Evolutionary conservation across 2,888 invertebrate species (phyloP).

Genomic region (Lagria hirta): DNA sequence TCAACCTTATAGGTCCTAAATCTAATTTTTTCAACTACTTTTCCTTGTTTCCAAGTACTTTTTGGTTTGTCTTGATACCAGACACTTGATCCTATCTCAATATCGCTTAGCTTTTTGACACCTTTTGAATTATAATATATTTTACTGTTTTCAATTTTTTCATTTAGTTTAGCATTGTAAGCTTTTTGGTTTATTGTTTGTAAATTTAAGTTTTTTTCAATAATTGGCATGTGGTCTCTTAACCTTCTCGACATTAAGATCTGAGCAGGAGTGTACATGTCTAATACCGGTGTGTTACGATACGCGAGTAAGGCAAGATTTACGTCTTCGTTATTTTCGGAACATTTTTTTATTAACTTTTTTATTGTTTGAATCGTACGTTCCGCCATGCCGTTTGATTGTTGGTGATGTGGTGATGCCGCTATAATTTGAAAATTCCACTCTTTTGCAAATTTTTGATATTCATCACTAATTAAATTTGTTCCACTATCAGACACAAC

Average conservation of each 20-base stretch:
- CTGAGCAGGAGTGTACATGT: constrained; percentile 8
- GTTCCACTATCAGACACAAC: constrained; percentile 11
- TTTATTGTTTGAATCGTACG: constrained; percentile 20
- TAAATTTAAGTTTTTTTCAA: constrained; percentile 1
- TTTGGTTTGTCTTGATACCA: constrained; percentile 5
- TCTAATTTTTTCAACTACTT: constrained; percentile 12
- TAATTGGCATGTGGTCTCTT: constrained; percentile 6
- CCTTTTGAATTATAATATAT: constrained; percentile 3
- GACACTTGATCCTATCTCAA: not conserved
- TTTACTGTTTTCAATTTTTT: constrained; percentile 4
- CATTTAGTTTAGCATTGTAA: constrained; percentile 1
- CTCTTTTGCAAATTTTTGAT: constrained; percentile 12
- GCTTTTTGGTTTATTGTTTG: constrained; percentile 3
- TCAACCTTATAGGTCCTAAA: constrained; percentile 12
- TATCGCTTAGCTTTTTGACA: constrained; percentile 1
- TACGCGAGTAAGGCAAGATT: constrained; percentile 6
- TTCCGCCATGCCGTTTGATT: constrained; percentile 16
- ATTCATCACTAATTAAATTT: constrained; percentile 13
- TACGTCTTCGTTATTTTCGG: constrained; percentile 11
- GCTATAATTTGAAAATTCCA: constrained; percentile 15
- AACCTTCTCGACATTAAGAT: constrained; percentile 7
- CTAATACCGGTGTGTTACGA: constrained; percentile 4
- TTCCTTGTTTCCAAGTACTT: constrained; percentile 11
- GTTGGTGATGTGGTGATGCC: constrained; percentile 15
- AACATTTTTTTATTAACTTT: constrained; percentile 15